Conservation (phyloP, 2,797 vertebrate genomes). For the Clangula hyemalis region DNA sequence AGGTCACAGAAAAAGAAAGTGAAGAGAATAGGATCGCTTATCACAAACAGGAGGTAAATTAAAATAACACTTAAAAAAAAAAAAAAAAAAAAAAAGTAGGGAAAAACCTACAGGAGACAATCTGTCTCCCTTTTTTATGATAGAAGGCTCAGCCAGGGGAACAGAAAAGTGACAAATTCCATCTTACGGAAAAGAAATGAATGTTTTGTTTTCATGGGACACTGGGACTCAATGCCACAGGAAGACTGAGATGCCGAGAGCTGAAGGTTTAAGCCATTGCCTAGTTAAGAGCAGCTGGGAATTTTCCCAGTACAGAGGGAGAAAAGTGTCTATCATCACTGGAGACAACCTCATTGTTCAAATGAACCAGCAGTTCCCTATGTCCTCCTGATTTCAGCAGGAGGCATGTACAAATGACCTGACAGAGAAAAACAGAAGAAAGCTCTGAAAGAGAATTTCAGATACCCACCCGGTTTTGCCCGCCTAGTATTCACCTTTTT, state of each 20-base stretch:
- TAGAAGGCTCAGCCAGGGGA: neutral
- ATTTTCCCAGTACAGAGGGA: neutral
- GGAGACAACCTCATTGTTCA: neutral
- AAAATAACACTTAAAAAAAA: neutral
- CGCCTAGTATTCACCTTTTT: neutral
- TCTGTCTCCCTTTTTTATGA: neutral
- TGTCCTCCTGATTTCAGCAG: neutral
- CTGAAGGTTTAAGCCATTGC: conserved; percentile 13
- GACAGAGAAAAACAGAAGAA: neutral
- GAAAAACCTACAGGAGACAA: neutral
- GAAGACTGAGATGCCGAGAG: neutral
- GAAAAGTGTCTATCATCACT: neutral
- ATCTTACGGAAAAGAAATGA: neutral
- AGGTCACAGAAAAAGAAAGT: neutral
- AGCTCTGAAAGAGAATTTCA: neutral
- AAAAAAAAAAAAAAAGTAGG: neutral
- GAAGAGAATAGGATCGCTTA: neutral
- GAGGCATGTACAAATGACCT: neutral
- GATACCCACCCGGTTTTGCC: neutral
- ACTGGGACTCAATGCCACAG: neutral
- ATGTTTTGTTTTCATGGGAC: neutral
- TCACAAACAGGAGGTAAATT: neutral
- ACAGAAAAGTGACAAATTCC: conserved; percentile 39
- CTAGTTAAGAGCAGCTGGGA: neutral
- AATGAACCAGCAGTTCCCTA: neutral